Evolutionary conservation across 2,888 invertebrate genomes (phyloP).

Genomic region (Nephrocerus scutellatus): DNA sequence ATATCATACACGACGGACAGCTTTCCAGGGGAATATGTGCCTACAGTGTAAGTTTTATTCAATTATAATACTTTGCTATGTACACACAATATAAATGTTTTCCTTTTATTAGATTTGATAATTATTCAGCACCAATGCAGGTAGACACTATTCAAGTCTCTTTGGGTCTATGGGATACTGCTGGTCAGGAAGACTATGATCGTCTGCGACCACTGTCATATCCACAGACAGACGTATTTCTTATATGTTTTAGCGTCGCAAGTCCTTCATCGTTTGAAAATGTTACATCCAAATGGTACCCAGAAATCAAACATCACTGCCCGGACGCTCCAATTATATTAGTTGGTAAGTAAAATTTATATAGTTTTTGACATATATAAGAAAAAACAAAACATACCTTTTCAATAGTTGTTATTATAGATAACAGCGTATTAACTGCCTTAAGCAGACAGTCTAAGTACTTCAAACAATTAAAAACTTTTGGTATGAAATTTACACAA

Average conservation of each 20-base stretch:
- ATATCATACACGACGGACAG: constrained; percentile 89
- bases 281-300: constrained; percentile 99
- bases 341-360: constrained; percentile 67
- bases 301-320: constrained; percentile 99
- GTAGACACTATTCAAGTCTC: constrained; percentile 97
- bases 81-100: background rate
- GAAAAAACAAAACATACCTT: no score
- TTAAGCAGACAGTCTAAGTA: no score
- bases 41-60: constrained; percentile 82
- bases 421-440: no score
- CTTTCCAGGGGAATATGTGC: constrained; percentile 92
- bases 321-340: constrained; percentile 98
- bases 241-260: constrained; percentile 98
- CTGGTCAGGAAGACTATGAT: constrained; percentile 92
- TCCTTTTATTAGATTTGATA: constrained; percentile 79
- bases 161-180: constrained; percentile 96
- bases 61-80: background rate
- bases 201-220: constrained; percentile 92
- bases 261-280: constrained; percentile 99
- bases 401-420: no score
- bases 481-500: no score
- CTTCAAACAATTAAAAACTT: no score
- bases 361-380: background rate
- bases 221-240: constrained; percentile 98
- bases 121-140: constrained; percentile 98